A percentile compares a stretch with the other conserved stretches of the same genome.
phyloP scores from a whole-genome alignment of 2,797 vertebrate genomes.

The Sylvia borin region DNA sequence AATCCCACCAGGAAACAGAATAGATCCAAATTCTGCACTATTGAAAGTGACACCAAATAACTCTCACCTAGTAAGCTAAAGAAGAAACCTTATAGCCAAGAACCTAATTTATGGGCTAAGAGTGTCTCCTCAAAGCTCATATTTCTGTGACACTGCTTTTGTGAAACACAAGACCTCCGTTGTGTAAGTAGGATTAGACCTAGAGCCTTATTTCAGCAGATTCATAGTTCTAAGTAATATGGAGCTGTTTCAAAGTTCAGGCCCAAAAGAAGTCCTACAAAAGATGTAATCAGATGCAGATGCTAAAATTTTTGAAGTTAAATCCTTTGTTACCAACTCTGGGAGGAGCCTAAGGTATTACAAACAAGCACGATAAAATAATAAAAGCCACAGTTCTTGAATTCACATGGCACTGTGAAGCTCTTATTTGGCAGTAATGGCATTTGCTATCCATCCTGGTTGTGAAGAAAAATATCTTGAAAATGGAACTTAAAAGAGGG shows the following conservation, averaged over 20 bases:
- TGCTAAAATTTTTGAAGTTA: constrained; percentile 28
- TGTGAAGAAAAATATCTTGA: neutral
- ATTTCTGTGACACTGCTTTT: constrained; percentile 11
- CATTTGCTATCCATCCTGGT: neutral
- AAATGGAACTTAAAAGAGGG: neutral
- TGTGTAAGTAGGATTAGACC: constrained; percentile 11
- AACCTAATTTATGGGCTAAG: neutral
- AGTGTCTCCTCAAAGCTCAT: neutral
- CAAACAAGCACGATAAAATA: constrained; percentile 20
- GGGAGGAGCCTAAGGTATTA: neutral
- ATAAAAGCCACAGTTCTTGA: neutral
- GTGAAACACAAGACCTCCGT: neutral
- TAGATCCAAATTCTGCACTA: neutral
- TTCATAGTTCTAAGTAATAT: neutral
- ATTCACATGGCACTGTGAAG: neutral
- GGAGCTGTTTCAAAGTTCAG: constrained; percentile 19
- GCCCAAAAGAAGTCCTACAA: neutral
- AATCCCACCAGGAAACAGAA: neutral
- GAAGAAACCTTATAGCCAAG: constrained; percentile 4
- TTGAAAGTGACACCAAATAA: neutral
- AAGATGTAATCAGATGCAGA: constrained; percentile 39
- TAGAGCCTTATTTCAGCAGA: constrained; percentile 12
- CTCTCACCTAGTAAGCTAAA: constrained; percentile 20
- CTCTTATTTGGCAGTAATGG: neutral
- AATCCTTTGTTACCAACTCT: neutral